phyloP scores from a whole-genome alignment of 2,113 vertebrate species.

The Corydoras sp. region DNA sequence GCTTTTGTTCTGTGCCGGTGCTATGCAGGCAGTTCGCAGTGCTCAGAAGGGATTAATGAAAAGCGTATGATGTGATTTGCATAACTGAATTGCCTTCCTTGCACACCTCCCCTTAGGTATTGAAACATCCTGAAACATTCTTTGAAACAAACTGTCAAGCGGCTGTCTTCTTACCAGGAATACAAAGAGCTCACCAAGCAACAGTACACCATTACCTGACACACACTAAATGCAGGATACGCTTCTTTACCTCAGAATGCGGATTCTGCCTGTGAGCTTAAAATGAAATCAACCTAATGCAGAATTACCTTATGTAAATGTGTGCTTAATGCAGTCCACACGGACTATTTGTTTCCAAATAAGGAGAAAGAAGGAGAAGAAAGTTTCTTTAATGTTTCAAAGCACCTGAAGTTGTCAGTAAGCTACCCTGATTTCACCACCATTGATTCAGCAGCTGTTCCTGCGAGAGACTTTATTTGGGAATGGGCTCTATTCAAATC shows the following conservation, averaged over 20 bases:
- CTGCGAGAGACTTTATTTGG: background rate
- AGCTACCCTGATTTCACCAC: background rate
- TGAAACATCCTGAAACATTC: constrained; percentile 56
- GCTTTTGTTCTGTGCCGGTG: constrained; percentile 34
- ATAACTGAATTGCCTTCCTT: constrained; percentile 62
- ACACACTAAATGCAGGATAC: constrained; percentile 39
- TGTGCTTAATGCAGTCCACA: constrained; percentile 20
- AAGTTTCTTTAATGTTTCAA: constrained; percentile 11
- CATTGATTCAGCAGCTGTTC: background rate
- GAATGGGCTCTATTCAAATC: no score
- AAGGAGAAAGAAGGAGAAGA: background rate
- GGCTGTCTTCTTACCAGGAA: constrained; percentile 61
- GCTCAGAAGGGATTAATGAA: constrained; percentile 66
- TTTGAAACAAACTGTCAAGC: constrained; percentile 71
- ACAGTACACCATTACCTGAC: constrained; percentile 32
- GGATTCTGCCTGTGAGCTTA: constrained; percentile 23
- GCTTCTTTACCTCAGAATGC: constrained; percentile 33
- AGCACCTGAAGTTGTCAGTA: background rate
- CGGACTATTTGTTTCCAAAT: constrained; percentile 26
- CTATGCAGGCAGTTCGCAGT: constrained; percentile 42
- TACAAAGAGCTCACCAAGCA: constrained; percentile 58
- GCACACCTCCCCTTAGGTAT: constrained; percentile 61
- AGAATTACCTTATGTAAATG: constrained; percentile 40
- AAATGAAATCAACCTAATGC: constrained; percentile 35
- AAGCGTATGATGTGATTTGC: constrained; percentile 64